Evolutionary conservation across 2,797 vertebrate species (phyloP), one percentile per base, ranked within the genome.

Genomic region (Botia kubotai): DNA sequence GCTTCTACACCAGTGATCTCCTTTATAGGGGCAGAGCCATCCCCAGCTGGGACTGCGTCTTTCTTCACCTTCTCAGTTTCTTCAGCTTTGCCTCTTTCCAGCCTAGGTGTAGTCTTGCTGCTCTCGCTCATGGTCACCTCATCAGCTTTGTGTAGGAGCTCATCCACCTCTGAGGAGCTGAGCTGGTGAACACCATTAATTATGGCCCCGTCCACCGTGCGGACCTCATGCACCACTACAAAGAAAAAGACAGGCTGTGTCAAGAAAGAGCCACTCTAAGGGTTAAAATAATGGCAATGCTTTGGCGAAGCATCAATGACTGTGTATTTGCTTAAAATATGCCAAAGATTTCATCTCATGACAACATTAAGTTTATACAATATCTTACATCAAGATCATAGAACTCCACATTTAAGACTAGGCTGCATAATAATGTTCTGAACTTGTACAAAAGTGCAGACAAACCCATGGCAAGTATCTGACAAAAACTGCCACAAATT

Each of bases 91-190:
- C 46, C 48, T 53, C 48, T 29, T 16, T 72, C 75, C 1, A 26
- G 39, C n/a, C 68, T 66, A 0, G 82, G 80, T 1, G 80, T 81
- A 53, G 46, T 63, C 2, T 81, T 80, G 10, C 83, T 76, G 16
- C 85, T 80, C 8, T 95, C 93, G 0, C 92, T 92, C 91, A 95
- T 87, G 0, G 93, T 92, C 3, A 91, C 95, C 85, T 97, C 94
- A 0, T 96, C 97, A 0, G 97, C 97, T 83, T 98, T 97, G 89
- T 96, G 95, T 87, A 99, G 94, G 70, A 99, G 95, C 72, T 98
- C 96, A 0, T 98, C 97, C 0, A 99, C 97, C 89, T 99, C 96
- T 0, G 92, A 92, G 63, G 91, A 96, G 87, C 95, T 99, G 77
- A 99, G 94, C 0, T 91, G 94, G 58, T 96, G 96, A 6, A 96